Evolutionary conservation across 2,797 vertebrate genomes (phyloP).

Genomic region (Platalea minor): DNA sequence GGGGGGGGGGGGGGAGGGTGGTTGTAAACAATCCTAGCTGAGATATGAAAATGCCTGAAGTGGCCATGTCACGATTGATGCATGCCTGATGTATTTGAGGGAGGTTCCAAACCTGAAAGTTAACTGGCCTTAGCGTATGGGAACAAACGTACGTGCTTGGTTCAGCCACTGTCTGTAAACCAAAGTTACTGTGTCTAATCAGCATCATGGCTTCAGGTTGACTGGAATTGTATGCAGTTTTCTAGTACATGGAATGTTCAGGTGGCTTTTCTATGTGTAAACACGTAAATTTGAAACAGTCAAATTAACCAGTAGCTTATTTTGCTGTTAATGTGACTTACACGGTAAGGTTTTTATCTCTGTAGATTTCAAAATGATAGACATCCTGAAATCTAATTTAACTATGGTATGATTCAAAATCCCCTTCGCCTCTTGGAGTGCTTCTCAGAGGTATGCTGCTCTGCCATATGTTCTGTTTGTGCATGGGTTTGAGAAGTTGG

Average conservation of each 20-base stretch:
- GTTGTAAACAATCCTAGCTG: neutral
- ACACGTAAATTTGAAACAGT: neutral
- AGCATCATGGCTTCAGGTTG: neutral
- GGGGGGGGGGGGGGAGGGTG: no score
- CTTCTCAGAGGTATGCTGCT: neutral
- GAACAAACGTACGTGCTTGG: neutral
- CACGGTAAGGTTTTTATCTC: neutral
- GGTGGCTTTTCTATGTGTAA: neutral
- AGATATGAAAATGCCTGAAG: neutral
- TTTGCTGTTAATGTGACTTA: neutral
- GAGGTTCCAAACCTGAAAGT: neutral
- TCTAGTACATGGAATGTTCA: neutral
- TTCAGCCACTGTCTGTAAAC: neutral
- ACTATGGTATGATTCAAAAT: neutral
- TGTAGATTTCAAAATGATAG: neutral
- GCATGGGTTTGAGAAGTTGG: neutral
- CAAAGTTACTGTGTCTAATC: rapidly evolving
- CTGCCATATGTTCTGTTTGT: rapidly evolving
- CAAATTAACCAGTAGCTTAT: neutral
- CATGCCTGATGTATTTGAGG: neutral
- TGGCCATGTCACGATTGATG: rapidly evolving
- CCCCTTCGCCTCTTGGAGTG: neutral
- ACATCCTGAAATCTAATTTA: neutral
- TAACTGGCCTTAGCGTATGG: neutral
- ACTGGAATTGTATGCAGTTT: neutral